Conservation (phyloP, 2,113 vertebrate genomes). For the Cyanocitta stelleri region DNA sequence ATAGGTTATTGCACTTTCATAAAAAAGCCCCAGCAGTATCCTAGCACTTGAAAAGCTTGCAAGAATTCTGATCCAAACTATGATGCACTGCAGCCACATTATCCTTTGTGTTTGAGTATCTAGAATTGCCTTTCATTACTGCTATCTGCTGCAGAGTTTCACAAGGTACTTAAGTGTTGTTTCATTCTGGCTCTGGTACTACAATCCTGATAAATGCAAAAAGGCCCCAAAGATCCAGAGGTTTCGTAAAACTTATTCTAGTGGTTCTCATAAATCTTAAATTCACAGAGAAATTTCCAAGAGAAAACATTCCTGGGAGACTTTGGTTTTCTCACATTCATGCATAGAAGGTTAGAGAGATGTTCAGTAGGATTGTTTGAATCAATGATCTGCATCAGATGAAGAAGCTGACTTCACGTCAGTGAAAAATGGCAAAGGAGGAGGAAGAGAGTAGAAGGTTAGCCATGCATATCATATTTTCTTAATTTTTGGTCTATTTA, state of each 20-base stretch:
- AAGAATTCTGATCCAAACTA: not conserved
- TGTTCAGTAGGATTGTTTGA: not conserved
- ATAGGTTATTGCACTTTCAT: not conserved
- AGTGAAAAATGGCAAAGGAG: not conserved
- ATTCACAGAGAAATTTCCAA: not conserved
- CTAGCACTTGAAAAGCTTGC: not conserved
- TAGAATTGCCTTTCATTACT: not conserved
- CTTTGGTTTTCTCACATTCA: not conserved
- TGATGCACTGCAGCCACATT: rapidly evolving
- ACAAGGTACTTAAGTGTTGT: rapidly evolving
- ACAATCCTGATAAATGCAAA: not conserved
- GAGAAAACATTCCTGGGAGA: not conserved
- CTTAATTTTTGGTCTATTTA: not conserved
- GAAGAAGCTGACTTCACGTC: not conserved
- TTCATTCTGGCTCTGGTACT: not conserved
- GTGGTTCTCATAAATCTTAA: not conserved
- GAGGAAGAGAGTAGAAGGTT: not conserved
- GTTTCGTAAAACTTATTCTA: not conserved
- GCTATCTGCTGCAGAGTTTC: not conserved
- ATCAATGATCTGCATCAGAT: not conserved
- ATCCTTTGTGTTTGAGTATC: not conserved
- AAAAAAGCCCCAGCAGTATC: not conserved
- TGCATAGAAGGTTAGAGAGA: not conserved
- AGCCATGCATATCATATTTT: not conserved
- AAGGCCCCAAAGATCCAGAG: not conserved